Conservation (phyloP, 2,113 vertebrate genomes). For the Takifugu bimaculatus region DNA sequence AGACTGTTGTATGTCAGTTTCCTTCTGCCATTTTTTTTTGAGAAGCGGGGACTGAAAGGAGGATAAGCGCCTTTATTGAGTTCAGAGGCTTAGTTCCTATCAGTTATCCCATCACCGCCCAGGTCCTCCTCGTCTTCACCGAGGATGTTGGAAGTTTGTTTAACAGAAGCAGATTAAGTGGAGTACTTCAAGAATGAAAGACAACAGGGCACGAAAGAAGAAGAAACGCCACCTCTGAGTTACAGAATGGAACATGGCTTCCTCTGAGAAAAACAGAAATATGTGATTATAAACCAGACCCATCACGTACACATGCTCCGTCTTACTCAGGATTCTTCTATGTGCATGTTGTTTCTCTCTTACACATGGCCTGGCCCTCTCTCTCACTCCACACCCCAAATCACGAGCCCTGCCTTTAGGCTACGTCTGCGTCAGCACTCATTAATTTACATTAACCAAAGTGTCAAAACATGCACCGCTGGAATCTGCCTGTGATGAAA, state of each 20-base stretch:
- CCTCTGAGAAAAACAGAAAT: no score
- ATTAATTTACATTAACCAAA: slow-evolving; percentile 78
- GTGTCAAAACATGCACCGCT: slow-evolving; percentile 76
- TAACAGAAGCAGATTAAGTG: slow-evolving; percentile 33
- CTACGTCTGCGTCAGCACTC: slow-evolving; percentile 72
- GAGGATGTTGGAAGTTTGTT: slow-evolving; percentile 28
- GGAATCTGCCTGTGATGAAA: slow-evolving; percentile 71
- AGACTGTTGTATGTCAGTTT: slow-evolving; percentile 67
- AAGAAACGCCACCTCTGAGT: slow-evolving; percentile 6
- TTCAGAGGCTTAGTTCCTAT: slow-evolving; percentile 39
- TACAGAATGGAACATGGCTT: neutral
- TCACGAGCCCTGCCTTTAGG: slow-evolving; percentile 56
- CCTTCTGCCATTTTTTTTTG: slow-evolving; percentile 57
- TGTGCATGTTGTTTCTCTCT: slow-evolving; percentile 12
- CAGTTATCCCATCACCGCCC: slow-evolving; percentile 46
- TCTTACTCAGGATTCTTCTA: neutral
- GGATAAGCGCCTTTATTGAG: slow-evolving; percentile 39
- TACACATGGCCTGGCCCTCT: slow-evolving; percentile 20
- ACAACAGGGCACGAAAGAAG: neutral
- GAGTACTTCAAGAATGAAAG: slow-evolving; percentile 4
- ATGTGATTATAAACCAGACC: no score
- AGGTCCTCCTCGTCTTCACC: slow-evolving; percentile 25
- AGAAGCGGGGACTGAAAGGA: slow-evolving; percentile 32
- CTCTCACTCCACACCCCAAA: slow-evolving; percentile 59
- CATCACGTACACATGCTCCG: no score